These are phyloP conservation scores for Gisinianus flammeolus DNA, from an alignment of 2,888 invertebrate species.

Conservation along the genomic window DNA sequence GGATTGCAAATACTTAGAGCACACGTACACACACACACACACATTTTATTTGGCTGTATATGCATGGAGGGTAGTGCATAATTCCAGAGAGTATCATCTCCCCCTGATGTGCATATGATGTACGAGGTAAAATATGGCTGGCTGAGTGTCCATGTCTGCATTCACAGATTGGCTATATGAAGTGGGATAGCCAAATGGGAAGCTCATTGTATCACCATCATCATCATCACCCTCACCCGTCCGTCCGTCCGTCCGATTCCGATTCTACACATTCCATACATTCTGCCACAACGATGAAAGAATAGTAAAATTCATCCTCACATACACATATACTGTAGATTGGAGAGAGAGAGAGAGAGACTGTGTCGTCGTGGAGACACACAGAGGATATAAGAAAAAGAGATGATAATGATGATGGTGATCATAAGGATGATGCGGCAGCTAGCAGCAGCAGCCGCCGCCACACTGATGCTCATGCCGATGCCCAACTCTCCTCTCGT, in stretches of 20 bases:
- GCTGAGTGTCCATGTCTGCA: too few species aligned
- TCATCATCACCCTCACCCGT: conserved; percentile 9
- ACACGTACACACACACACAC: too few species aligned
- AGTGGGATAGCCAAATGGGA: background rate
- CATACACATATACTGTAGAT: background rate
- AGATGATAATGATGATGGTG: conserved; percentile 2
- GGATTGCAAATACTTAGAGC: too few species aligned
- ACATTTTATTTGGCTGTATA: too few species aligned
- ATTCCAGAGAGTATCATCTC: too few species aligned
- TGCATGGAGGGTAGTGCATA: too few species aligned
- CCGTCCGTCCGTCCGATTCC: background rate
- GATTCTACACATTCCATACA: too few species aligned
- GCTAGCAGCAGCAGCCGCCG: background rate
- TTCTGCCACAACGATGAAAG: background rate
- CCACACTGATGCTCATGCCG: background rate
- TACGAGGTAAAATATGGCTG: too few species aligned
- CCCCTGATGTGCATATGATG: too few species aligned
- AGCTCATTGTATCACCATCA: conserved; percentile 1
- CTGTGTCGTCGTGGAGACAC: too few species aligned
- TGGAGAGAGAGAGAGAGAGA: background rate
- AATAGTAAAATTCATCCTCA: background rate
- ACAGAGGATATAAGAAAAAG: background rate
- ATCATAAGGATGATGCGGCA: conserved; percentile 16
- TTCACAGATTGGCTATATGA: too few species aligned
- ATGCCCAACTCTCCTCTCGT: too few species aligned